These are phyloP conservation scores for Trididemnum clinides DNA, from an alignment of 23 tunicate species.

Conservation along the genomic window DNA sequence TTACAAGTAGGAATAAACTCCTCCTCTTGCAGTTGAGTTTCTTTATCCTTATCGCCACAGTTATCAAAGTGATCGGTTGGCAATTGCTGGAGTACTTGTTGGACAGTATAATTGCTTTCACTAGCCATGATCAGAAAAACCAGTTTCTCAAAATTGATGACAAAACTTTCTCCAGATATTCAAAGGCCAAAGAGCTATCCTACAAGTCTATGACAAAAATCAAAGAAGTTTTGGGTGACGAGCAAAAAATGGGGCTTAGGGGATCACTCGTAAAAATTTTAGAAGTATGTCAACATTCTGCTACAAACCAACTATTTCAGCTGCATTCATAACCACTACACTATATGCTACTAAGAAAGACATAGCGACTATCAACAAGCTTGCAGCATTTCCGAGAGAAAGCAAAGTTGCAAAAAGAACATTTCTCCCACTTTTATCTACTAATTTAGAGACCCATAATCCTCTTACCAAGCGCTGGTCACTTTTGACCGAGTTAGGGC, in stretches of 20 bases:
- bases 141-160: conserved; percentile 1
- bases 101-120: conserved; percentile 5
- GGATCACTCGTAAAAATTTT: no score
- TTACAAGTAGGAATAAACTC: neutral
- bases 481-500: neutral
- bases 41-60: conserved; percentile 18
- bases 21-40: conserved; percentile 27
- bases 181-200: neutral
- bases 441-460: neutral
- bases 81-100: conserved; percentile 24
- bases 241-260: no score
- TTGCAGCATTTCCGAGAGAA: neutral
- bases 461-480: neutral
- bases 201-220: neutral
- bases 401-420: neutral
- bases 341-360: neutral
- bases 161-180: neutral
- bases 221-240: no score
- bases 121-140: conserved; percentile 1
- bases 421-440: neutral
- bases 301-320: neutral
- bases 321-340: neutral
- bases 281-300: neutral
- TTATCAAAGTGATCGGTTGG: conserved; percentile 21
- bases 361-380: neutral